These are phyloP conservation scores for Bradysia coprophila DNA, from an alignment of 1,140 invertebrate species.

Conservation along the genomic window DNA sequence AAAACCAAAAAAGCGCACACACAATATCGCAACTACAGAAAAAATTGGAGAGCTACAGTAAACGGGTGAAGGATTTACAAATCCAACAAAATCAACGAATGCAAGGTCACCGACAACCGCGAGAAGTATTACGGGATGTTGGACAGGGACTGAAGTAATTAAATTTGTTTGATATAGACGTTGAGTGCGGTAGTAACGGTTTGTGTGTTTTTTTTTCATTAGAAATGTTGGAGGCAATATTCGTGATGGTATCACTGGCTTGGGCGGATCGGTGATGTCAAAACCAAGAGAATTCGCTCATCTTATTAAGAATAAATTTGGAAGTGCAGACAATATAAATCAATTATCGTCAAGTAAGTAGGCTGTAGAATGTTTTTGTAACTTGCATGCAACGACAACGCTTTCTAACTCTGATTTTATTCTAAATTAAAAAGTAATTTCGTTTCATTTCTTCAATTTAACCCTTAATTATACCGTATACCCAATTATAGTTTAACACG, in stretches of 20 bases:
- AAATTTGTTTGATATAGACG: too few relatives aligned
- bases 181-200: too few relatives aligned
- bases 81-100: slow-evolving; percentile 15
- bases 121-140: slow-evolving; percentile 80
- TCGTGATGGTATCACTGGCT: slow-evolving; percentile 78
- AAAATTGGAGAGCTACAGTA: slow-evolving; percentile 79
- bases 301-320: slow-evolving; percentile 89
- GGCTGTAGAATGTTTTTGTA: too few relatives aligned
- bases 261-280: slow-evolving; percentile 85
- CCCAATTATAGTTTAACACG: too few relatives aligned
- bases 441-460: too few relatives aligned
- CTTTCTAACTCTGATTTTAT: too few relatives aligned
- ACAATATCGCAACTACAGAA: slow-evolving; percentile 82
- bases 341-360: slow-evolving; percentile 66
- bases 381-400: too few relatives aligned
- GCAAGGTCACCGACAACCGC: slow-evolving; percentile 55
- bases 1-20: slow-evolving; percentile 92
- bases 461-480: too few relatives aligned
- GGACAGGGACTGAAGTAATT: slow-evolving; percentile 80
- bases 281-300: slow-evolving; percentile 91
- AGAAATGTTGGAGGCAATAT: slow-evolving; percentile 90
- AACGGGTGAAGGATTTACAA: slow-evolving; percentile 40
- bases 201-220: too few relatives aligned
- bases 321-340: slow-evolving; percentile 89
- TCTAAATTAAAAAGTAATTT: too few relatives aligned